These are phyloP conservation scores for Cryptocephalus primarius DNA, from an alignment of 2,888 invertebrate species.

Conservation along the genomic window DNA sequence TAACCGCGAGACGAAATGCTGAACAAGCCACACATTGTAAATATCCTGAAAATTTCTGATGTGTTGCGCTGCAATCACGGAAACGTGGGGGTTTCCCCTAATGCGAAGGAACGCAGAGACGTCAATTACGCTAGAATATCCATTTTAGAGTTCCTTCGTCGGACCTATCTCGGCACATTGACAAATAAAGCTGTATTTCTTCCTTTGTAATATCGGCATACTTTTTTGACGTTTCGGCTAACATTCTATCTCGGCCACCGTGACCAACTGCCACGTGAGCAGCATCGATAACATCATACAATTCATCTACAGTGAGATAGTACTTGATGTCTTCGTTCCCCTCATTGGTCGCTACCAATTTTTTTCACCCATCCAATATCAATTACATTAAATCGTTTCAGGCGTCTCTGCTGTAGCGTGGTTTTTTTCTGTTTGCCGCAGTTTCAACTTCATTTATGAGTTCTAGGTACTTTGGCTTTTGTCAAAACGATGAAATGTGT, in stretches of 20 bases:
- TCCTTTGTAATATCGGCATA: slow-evolving; percentile 21
- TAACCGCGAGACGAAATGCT: too few relatives aligned
- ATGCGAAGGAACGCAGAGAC: too few relatives aligned
- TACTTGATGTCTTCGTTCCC: background rate
- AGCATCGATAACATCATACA: slow-evolving; percentile 20
- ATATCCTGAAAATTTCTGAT: too few relatives aligned
- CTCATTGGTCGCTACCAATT: background rate
- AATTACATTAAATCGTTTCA: slow-evolving; percentile 1
- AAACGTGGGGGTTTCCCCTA: too few relatives aligned
- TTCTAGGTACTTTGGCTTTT: too few relatives aligned
- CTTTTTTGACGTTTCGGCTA: slow-evolving; percentile 15
- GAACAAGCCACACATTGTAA: too few relatives aligned
- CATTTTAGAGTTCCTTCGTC: too few relatives aligned
- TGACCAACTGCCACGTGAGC: slow-evolving; percentile 18
- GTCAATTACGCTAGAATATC: too few relatives aligned
- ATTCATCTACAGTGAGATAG: slow-evolving; percentile 5
- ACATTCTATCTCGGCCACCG: slow-evolving; percentile 21
- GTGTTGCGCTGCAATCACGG: too few relatives aligned
- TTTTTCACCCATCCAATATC: background rate
- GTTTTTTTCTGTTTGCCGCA: too few relatives aligned
- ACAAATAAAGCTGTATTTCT: slow-evolving; percentile 1
- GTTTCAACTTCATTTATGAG: too few relatives aligned
- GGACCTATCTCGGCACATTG: slow-evolving; percentile 1
- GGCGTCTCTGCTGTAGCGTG: background rate
- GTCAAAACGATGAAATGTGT: too few relatives aligned